Conservation (phyloP, 2,113 vertebrate species). For the Labeo catla region DNA sequence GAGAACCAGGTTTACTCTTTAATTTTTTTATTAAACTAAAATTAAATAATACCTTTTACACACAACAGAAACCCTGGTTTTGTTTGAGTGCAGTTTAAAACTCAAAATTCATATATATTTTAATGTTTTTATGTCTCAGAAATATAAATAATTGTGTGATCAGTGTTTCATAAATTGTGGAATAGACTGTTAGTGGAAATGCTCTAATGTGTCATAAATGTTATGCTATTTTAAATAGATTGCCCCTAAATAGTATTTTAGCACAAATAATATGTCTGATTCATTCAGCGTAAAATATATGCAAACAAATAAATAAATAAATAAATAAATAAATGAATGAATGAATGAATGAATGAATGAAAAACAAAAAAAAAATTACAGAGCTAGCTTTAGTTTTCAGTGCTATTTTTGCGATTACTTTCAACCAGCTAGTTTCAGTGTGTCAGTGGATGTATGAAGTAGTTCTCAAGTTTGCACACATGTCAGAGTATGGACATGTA, state of each 20-base stretch:
- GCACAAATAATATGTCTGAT: background rate
- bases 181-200: too few relatives aligned
- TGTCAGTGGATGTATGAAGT: background rate
- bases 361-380: too few relatives aligned
- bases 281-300: background rate
- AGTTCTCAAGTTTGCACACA: background rate
- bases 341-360: too few relatives aligned
- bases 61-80: background rate
- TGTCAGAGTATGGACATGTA: background rate
- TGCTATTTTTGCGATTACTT: background rate
- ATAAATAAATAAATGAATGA: too few relatives aligned
- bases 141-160: too few relatives aligned
- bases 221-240: background rate
- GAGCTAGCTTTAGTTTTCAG: background rate
- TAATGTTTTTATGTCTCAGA: background rate
- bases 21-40: background rate
- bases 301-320: background rate
- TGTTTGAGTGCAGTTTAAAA: background rate
- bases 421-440: background rate
- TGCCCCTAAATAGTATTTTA: background rate
- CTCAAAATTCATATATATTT: background rate
- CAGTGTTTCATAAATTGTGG: too few relatives aligned
- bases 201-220: background rate
- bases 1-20: background rate
- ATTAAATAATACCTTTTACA: background rate